These are phyloP conservation scores for Acronicta leporina DNA, from an alignment of 2,888 invertebrate genomes.

Conservation along the genomic window DNA sequence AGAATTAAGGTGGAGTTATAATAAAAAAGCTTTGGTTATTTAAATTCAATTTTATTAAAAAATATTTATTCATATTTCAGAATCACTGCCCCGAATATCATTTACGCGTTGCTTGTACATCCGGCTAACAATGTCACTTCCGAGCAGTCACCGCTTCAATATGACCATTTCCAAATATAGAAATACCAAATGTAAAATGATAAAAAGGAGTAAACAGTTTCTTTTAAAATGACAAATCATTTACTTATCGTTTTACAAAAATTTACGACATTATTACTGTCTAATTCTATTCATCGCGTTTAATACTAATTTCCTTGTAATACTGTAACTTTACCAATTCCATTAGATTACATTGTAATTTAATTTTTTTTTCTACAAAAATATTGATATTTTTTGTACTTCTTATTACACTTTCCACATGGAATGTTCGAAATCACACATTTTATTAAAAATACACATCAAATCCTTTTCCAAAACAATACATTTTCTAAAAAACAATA, in stretches of 20 bases:
- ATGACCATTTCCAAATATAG: conserved; percentile 74
- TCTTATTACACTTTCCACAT: conserved; percentile 84
- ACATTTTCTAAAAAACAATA: conserved; percentile 71
- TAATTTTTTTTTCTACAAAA: conserved; percentile 82
- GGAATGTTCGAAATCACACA: conserved; percentile 88
- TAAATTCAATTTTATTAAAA: conserved; percentile 85
- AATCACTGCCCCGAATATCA: conserved; percentile 75
- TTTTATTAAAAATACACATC: conserved; percentile 77
- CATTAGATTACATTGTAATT: conserved; percentile 74
- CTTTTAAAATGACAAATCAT: conserved; percentile 65
- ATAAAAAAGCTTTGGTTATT: conserved; percentile 59
- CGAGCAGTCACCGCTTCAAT: conserved; percentile 69
- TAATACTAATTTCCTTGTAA: conserved; percentile 82
- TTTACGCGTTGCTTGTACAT: conserved; percentile 58
- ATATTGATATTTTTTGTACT: conserved; percentile 88
- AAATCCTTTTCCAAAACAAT: conserved; percentile 68
- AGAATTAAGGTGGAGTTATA: conserved; percentile 24
- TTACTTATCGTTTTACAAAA: conserved; percentile 66
- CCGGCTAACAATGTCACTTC: conserved; percentile 57
- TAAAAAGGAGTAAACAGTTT: conserved; percentile 75
- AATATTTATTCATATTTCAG: conserved; percentile 82
- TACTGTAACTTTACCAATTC: conserved; percentile 83
- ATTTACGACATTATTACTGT: conserved; percentile 71
- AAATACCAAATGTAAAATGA: conserved; percentile 81
- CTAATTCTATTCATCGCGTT: conserved; percentile 55